Base-by-base conservation (phyloP, 2,888 invertebrate genomes). In the Pemphredon lugubris region DNA sequence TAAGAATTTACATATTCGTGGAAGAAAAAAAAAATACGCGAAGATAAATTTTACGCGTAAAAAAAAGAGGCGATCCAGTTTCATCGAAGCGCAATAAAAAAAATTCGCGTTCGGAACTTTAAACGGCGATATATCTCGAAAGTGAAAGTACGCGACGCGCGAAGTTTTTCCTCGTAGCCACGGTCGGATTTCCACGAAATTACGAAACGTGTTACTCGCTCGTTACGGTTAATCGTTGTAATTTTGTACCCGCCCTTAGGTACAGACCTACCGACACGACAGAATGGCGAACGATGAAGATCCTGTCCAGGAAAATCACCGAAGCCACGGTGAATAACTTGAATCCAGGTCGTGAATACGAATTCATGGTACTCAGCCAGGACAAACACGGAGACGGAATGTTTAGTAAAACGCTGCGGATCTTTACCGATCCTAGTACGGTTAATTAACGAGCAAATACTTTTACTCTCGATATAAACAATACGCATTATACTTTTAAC, bases 351-450 rank as follows among this genome's bases (percentile, higher is more conserved):
- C 92, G 94, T 18, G 94, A 95, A 86, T 98, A 98, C 90, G 97
- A 98, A 90, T 94, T 98, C 87, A 96, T 97, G 93, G 95, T 98
- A 48, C 92, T 97, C 50, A 94, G 97, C 80, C 95, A 96, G 88
- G 97, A 98, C 90, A 93, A 94, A 84, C 92, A 93, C 68, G 97
- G 97, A 5, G 96, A 97, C 84, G 97, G 97, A 20, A 94, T 97
- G 91, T 97, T 96, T 87, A 97, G 97, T 90, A 96, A 96, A 89
- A 93, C 95, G 9, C 92, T 97, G 26, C 92, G 93, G 81, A 93
- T 95, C 59, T 92, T 92, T 85, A 97, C 97, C 0, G 93, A 93
- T 89, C 92, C 87, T 2, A 83, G 87, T 86, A 76, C 51, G 81
- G 42, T 23, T 30, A 5, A 0, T 14, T n/a, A n/a, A 3, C 26